phyloP scores from a whole-genome alignment of 2,888 invertebrate species.

The Trichacis sp. region DNA sequence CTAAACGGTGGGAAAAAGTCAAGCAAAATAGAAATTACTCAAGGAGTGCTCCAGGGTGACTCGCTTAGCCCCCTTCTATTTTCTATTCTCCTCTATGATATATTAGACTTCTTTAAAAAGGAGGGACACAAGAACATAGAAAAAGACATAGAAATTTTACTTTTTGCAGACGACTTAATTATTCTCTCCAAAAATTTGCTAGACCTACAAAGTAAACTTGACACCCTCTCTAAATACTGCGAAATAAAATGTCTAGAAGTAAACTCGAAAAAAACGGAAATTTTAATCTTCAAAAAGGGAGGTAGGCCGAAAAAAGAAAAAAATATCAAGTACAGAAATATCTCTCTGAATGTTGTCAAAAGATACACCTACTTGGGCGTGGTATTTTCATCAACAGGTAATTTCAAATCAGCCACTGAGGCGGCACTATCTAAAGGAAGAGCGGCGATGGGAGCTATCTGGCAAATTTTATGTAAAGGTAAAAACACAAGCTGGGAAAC shows the following conservation, averaged over 20 bases:
- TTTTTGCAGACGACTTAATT: conserved; percentile 26
- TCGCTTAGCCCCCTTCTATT: conserved; percentile 27
- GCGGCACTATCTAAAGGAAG: conserved; percentile 7
- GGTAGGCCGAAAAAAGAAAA: background rate
- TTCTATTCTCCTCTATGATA: conserved; percentile 18
- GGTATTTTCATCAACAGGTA: conserved; percentile 8
- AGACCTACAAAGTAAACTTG: conserved; percentile 17
- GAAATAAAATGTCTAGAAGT: background rate
- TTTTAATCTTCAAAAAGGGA: too few species aligned
- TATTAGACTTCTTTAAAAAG: conserved; percentile 10
- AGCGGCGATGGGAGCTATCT: conserved; percentile 15
- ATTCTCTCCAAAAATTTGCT: conserved; percentile 9
- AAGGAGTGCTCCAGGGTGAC: conserved; percentile 33
- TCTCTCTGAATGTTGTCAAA: conserved; percentile 10
- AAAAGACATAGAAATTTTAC: conserved; percentile 14
- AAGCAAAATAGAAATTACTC: conserved; percentile 31
- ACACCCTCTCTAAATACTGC: conserved; percentile 16
- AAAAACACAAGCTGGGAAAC: conserved; percentile 10
- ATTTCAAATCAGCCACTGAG: background rate
- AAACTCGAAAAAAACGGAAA: too few species aligned
- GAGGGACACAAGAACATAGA: conserved; percentile 7
- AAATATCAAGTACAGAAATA: conserved; percentile 8
- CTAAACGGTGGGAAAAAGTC: conserved; percentile 29
- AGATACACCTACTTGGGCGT: conserved; percentile 27
- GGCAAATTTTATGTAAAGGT: background rate